These are phyloP conservation scores for Cryptotis parvus DNA, from an alignment of 2,113 vertebrate species.

Conservation along the genomic window DNA sequence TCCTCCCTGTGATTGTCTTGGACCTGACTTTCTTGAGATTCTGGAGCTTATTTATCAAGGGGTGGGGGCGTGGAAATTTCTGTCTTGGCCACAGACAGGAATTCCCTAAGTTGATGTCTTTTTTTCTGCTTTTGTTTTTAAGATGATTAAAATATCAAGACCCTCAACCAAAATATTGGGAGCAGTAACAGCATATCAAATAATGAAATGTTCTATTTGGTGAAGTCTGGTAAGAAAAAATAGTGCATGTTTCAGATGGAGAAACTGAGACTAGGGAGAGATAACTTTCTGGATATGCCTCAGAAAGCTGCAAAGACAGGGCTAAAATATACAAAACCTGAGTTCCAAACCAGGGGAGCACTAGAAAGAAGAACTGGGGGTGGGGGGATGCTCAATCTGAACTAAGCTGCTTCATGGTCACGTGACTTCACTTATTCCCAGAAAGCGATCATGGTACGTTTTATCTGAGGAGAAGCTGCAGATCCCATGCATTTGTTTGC, in stretches of 20 bases:
- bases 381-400: background rate
- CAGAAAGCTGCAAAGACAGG: background rate
- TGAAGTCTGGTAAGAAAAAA: background rate
- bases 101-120: no score
- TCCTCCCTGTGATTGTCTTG: constrained; percentile 53
- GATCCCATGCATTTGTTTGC: background rate
- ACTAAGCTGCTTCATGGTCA: background rate
- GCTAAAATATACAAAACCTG: rapidly evolving
- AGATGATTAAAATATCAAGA: constrained; percentile 56
- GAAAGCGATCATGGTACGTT: background rate
- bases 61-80: no score
- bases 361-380: background rate
- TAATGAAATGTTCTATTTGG: constrained; percentile 37
- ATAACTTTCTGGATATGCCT: background rate
- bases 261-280: background rate
- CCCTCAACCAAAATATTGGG: constrained; percentile 51
- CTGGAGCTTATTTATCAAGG: constrained; percentile 60
- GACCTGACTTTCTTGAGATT: constrained; percentile 48
- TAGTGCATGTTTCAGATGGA: background rate
- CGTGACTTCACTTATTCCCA: background rate
- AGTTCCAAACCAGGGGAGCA: background rate
- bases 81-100: no score
- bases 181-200: background rate
- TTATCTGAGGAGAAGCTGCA: background rate
- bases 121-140: background rate